phyloP scores from a whole-genome alignment of 2,797 vertebrate species.

The Acanthurus lineatus region DNA sequence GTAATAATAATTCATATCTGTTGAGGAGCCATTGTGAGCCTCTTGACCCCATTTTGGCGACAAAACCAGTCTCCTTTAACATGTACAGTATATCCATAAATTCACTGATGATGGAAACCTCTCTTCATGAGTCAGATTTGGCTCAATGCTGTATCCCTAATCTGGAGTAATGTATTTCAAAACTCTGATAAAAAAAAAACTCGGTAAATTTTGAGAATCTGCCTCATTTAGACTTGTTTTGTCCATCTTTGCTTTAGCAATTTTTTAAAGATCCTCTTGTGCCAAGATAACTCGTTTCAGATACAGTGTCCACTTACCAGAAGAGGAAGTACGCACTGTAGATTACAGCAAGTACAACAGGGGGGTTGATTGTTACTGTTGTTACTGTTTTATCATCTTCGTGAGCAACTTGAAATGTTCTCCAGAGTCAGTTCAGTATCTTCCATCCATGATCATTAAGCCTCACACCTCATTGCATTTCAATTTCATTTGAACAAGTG shows the following conservation, averaged over 20 bases:
- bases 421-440: slow-evolving; percentile 16
- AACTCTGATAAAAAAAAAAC: neutral
- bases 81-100: neutral
- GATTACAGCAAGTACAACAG: slow-evolving; percentile 10
- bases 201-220: slow-evolving; percentile 8
- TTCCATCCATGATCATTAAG: slow-evolving; percentile 50
- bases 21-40: neutral
- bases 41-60: neutral
- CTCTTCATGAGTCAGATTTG: slow-evolving; percentile 39
- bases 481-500: slow-evolving; percentile 71
- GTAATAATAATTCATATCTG: slow-evolving; percentile 14
- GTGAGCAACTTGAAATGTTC: slow-evolving; percentile 27
- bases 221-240: neutral
- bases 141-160: slow-evolving; percentile 56
- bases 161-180: slow-evolving; percentile 48
- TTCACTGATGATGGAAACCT: neutral
- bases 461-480: slow-evolving; percentile 83
- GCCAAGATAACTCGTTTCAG: slow-evolving; percentile 35
- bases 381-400: slow-evolving; percentile 20
- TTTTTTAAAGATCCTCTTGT: slow-evolving; percentile 8
- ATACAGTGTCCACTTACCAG: neutral
- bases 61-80: slow-evolving; percentile 7
- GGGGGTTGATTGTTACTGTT: neutral
- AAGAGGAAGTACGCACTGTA: slow-evolving; percentile 24
- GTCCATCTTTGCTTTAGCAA: neutral